These are phyloP conservation scores for Notodonta dromedarius DNA, from an alignment of 2,888 invertebrate species.

Conservation along the genomic window DNA sequence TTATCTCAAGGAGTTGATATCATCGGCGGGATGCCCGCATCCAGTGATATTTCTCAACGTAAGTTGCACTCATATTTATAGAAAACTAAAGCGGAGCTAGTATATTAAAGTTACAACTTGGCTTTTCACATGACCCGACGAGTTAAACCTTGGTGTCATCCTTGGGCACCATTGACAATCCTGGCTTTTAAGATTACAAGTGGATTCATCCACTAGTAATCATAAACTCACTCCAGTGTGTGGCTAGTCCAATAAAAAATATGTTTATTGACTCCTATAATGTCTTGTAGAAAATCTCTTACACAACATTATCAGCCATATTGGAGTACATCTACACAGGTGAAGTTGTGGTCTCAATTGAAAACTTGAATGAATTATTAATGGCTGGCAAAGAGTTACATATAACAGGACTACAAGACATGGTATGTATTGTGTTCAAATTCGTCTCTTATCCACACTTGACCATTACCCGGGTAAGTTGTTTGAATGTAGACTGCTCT, in stretches of 20 bases:
- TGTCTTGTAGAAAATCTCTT: slow-evolving; percentile 65
- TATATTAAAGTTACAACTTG: no score
- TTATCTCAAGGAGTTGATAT: slow-evolving; percentile 71
- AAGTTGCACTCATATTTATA: slow-evolving; percentile 33
- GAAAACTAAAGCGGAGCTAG: not conserved
- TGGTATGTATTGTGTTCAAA: slow-evolving; percentile 46
- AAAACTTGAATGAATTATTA: slow-evolving; percentile 57
- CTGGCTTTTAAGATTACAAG: no score
- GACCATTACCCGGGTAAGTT: no score
- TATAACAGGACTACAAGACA: slow-evolving; percentile 67
- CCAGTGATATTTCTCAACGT: slow-evolving; percentile 78
- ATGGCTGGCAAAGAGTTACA: slow-evolving; percentile 70
- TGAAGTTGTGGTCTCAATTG: slow-evolving; percentile 62
- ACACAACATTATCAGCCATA: slow-evolving; percentile 59
- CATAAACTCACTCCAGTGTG: no score
- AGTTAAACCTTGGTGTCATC: no score
- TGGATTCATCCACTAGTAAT: no score
- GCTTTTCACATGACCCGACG: no score
- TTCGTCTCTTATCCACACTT: no score
- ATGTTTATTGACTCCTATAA: no score
- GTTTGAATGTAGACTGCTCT: no score
- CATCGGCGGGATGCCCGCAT: slow-evolving; percentile 67
- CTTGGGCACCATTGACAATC: no score
- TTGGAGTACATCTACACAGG: slow-evolving; percentile 76
- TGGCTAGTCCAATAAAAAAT: no score